Conservation (phyloP, 2,888 invertebrate species). For the Acronicta alni region DNA sequence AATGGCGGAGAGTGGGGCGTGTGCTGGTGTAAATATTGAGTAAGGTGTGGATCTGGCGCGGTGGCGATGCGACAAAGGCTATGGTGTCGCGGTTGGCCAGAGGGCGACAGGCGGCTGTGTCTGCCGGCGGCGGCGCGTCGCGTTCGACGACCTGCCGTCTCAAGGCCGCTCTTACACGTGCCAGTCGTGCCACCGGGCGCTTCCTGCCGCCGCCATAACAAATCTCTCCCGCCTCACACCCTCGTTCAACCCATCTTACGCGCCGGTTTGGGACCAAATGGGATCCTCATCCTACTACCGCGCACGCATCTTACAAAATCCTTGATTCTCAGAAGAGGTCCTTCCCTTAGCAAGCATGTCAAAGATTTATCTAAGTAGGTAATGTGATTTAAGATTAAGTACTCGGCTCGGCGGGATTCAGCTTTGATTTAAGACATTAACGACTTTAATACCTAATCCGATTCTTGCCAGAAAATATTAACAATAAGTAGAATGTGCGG, state of each 20-base stretch:
- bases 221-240: constrained; percentile 79
- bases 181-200: constrained; percentile 83
- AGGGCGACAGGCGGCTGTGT: constrained; percentile 73
- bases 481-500: constrained; percentile 4
- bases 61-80: constrained; percentile 68
- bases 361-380: constrained; percentile 30
- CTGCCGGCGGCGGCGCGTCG: constrained; percentile 71
- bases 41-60: constrained; percentile 55
- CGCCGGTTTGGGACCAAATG: constrained; percentile 40
- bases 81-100: constrained; percentile 70
- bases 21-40: constrained; percentile 51
- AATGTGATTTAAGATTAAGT: constrained; percentile 25
- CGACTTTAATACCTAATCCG: not conserved
- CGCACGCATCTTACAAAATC: constrained; percentile 54
- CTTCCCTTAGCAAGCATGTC: constrained; percentile 34
- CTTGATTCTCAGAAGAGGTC: constrained; percentile 52
- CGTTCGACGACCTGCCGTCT: constrained; percentile 85
- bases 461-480: not conserved
- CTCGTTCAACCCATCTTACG: constrained; percentile 61
- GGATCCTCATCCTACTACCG: constrained; percentile 40
- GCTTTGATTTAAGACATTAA: constrained; percentile 10
- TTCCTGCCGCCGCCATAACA: constrained; percentile 87
- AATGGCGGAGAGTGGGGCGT: constrained; percentile 25
- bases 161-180: constrained; percentile 88
- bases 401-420: constrained; percentile 5